Base-by-base conservation (phyloP, 2,888 invertebrate genomes). In the Mesodorylaimus sp. region DNA sequence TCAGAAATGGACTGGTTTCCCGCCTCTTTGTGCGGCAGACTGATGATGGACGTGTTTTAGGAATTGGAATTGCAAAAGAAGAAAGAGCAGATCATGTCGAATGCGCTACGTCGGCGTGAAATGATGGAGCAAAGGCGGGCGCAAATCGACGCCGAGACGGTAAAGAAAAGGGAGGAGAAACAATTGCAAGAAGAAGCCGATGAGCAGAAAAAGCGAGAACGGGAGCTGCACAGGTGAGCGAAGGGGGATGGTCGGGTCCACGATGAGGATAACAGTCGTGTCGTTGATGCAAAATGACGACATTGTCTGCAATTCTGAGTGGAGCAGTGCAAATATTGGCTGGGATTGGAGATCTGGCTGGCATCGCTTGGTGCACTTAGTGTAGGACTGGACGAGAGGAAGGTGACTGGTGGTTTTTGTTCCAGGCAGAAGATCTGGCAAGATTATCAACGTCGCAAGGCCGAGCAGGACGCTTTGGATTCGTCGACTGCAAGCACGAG, bases 361-460 rank as follows among this genome's bases (percentile, higher is more conserved):
- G n/a, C n/a, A n/a, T n/a, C n/a, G n/a, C n/a, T n/a, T n/a, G n/a
- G n/a, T n/a, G n/a, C n/a, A n/a, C n/a, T n/a, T n/a, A n/a, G n/a
- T n/a, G n/a, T n/a, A n/a, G n/a, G n/a, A n/a, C n/a, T n/a, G n/a
- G n/a, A n/a, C n/a, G n/a, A n/a, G n/a, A n/a, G n/a, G n/a, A n/a
- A n/a, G n/a, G n/a, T n/a, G n/a, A n/a, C n/a, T n/a, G n/a, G n/a
- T n/a, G n/a, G n/a, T 27, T 36, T 36, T 16, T n/a, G 29, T 43
- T 51, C 28, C 45, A 52, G 52, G 21, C 51, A 47, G 25, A 32
- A 48, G 13, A 38, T 49, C 23, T 45, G 13, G 32, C 51, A 53
- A 44, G 27, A 51, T 29, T 53, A 53, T 41, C 45, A 51, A 27
- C 2, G 25, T 3, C 7, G 26, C 3, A 53, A 53, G 28, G 53